Evolutionary conservation across 2,888 invertebrate genomes (phyloP).

Genomic region (Monopis laevigella): DNA sequence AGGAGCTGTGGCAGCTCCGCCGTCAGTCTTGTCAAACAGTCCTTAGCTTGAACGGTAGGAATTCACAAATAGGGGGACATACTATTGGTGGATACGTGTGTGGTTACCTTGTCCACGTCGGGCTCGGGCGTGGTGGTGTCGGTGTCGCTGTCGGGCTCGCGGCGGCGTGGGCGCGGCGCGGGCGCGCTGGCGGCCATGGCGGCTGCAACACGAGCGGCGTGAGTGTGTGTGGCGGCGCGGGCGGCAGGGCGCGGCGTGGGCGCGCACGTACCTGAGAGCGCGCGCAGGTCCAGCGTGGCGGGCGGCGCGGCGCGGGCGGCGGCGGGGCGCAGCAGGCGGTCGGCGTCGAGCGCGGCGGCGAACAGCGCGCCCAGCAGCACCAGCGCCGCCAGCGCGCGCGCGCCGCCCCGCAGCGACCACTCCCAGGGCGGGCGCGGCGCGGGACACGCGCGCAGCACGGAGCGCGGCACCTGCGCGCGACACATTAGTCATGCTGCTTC

Average conservation of each 20-base stretch:
- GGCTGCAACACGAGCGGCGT: constrained; percentile 14
- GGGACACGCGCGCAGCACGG: constrained; percentile 25
- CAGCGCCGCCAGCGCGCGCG: constrained; percentile 33
- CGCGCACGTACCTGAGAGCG: constrained; percentile 14
- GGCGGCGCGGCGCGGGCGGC: constrained; percentile 21
- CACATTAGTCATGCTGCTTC: no score
- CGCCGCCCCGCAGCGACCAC: constrained; percentile 63
- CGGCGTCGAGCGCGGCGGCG: constrained; percentile 32
- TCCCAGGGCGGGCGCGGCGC: constrained; percentile 65
- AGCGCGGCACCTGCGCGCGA: constrained; percentile 28
- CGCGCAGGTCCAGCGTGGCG: background rate
- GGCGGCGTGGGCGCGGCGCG: constrained; percentile 18
- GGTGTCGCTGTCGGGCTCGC: constrained; percentile 12
- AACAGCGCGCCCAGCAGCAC: constrained; percentile 35
- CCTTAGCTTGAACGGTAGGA: background rate
- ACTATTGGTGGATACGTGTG: background rate
- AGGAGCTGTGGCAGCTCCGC: background rate
- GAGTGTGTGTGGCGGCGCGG: constrained; percentile 10
- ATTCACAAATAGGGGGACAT: background rate
- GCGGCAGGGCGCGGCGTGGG: background rate
- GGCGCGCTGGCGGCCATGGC: background rate
- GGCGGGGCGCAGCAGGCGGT: constrained; percentile 26
- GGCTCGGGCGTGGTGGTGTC: constrained; percentile 19
- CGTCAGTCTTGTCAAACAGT: background rate
- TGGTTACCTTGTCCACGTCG: constrained; percentile 21